Base-by-base conservation (phyloP, 2,888 invertebrate species). In the Sminthurinus aureus region DNA sequence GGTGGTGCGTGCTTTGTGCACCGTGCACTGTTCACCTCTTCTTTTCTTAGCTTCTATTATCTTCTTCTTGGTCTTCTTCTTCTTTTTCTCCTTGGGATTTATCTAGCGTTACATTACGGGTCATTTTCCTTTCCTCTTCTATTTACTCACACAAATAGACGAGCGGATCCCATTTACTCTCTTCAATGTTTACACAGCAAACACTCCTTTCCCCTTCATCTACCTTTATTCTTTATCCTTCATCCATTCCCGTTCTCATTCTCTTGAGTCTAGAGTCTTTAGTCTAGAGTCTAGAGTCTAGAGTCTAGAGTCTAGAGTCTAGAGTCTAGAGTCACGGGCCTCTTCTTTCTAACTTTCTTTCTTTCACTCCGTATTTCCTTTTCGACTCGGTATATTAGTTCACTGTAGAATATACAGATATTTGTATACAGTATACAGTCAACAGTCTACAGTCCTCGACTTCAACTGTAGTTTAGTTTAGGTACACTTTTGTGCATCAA, bases 61-160 rank as follows among this genome's bases (percentile, higher is more conserved):
- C 58, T 69, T 69, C 69, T 22, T 71, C 12, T 71, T 26, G 12
- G 8, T 71, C 71, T 20, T 24, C 71, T 26, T 24, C 71, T 0
- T 24, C 26, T 71, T 22, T 26, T 24, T 15, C 67, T 6, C 12
- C 20, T 24, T 38, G 9, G 66, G 78, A 78, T 78, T 78, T 78
- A 78, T 78, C 78, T 78, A 18, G 78, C 64, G 66, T 78, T 78
- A 78, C 78, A 78, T 22, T 38, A 38, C 38, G 78, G 78, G 78
- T 78, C 78, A 78, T 78, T 78, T 78, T 78, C 78, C 26, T 24
- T 71, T 9, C 24, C 71, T 24, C 22, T 38, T 38, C 38, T 71
- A 24, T 71, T 22, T 71, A 71, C 71, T 24, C 71, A 38, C 38
- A 38, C 38, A 38, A 38, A 38, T 38, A 38, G 3, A 6, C n/a